phyloP scores from a whole-genome alignment of 2,113 vertebrate genomes.

The Elgaria multicarinata region DNA sequence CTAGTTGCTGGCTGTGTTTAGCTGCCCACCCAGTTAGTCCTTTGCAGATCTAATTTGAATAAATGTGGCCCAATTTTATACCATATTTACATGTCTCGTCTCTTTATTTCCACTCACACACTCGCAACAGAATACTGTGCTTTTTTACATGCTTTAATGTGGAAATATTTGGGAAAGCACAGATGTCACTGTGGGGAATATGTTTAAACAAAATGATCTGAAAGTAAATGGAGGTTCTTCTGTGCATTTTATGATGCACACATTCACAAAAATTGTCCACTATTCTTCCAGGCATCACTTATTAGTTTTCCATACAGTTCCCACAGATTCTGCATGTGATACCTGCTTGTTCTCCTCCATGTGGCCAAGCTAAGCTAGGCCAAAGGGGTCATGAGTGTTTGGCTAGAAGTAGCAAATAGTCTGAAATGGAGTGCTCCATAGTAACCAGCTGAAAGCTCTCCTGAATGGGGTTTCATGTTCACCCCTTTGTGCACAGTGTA shows the following conservation, averaged over 20 bases:
- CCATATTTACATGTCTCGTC: too few relatives aligned
- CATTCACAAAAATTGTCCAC: not conserved
- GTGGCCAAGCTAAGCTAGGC: not conserved
- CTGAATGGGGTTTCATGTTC: not conserved
- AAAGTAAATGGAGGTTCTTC: not conserved
- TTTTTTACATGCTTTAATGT: not conserved
- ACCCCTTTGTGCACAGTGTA: not conserved
- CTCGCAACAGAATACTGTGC: not conserved
- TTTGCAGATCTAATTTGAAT: too few relatives aligned
- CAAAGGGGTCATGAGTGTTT: not conserved
- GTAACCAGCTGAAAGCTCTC: not conserved
- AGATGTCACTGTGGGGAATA: not conserved
- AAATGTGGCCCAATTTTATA: too few relatives aligned
- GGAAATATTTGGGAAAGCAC: slow-evolving; percentile 6
- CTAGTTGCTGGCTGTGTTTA: too few relatives aligned
- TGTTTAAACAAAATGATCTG: not conserved
- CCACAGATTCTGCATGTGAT: not conserved
- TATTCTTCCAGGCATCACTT: not conserved
- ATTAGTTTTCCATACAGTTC: not conserved
- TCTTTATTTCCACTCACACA: too few relatives aligned
- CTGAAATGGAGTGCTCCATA: not conserved
- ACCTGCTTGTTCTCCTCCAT: not conserved
- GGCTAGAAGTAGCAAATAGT: not conserved
- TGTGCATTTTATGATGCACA: not conserved
- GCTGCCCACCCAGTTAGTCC: too few relatives aligned